Evolutionary conservation across 2,113 vertebrate species (phyloP), one percentile per base, ranked within the genome.

Genomic region (Hystrix brachyura): DNA sequence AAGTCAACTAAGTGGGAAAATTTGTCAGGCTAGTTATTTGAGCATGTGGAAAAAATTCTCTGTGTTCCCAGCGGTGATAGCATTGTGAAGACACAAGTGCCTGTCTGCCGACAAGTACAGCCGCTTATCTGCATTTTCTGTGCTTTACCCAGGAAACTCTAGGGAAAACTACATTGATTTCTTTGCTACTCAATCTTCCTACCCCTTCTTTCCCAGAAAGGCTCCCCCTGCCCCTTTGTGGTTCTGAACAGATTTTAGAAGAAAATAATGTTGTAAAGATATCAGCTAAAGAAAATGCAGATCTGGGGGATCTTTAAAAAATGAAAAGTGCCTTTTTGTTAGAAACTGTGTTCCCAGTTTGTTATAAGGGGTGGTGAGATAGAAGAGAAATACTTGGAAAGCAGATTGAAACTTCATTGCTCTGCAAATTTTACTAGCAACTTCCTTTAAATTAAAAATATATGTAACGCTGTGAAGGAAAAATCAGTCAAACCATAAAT

Each of bases 1-100:
- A 98, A 82, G 71, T 90, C 90, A 95, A 23, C 43, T 72, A 53
- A 96, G 81, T 96, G 93, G 94, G 94, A 95, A 96, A 95, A 69
- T 95, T 65, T 87, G 84, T 97, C 91, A 53, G 79, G 60, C 46
- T 29, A 82, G 89, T 94, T 87, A 96, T 96, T 84, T 94, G 97
- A 98, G 87, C 85, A 93, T 90, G 85, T 94, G 95, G n/a, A 80
- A 81, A 60, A 86, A 71, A 62, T 0, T 6, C 25, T 38, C 23
- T 65, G 59, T 79, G 80, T 87, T 89, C n/a, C 53, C 83, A 78
- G 51, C 46, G 67, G 34, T 81, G 93, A 96, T 89, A 89, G 51
- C 8, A 34, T 67, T 76, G 85, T 97, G 25, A 62, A 27, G 43
- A 57, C 2, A 62, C n/a, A 79, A 53, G 32, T 12, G 48, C 74